Base-by-base conservation (phyloP, 1,140 invertebrate species). In the Marisa cornuarietis region DNA sequence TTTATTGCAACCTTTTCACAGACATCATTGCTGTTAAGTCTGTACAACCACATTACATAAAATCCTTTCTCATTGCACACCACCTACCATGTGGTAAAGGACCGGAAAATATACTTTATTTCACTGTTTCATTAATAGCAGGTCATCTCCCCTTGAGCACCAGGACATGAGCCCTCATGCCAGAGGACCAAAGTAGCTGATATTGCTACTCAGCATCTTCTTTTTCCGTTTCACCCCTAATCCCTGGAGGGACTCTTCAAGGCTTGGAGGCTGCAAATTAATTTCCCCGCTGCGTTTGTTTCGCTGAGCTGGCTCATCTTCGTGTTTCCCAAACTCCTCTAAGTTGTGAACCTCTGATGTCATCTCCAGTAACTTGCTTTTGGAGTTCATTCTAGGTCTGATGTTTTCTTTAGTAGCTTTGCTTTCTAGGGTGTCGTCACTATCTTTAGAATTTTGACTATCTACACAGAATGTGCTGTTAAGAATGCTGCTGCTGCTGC, bases 301-400 rank as follows among this genome's bases (percentile, higher is more conserved):
- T 49, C 62, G 49, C 22, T 52, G 65, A 3, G 18, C n/a, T 76
- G 31, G 22, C 68, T 49, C 66, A 22, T 24, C 26, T 49, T 24
- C 72, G 18, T 81, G 79, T 61, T 80, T 81, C 65, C 83, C 80
- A 79, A 85, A 85, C 42, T 85, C 83, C 20, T 83, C 83, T 62
- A 82, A 85, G 26, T 81, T 76, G 63, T 63, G 63, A 3, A 54
- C 76, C 7, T 65, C 74, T 49, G 63, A 61, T 6, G 63, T 22
- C 42, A n/a, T 68, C 1, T 24, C 51, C 2, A 65, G 31, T 65
- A 69, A 51, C 20, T 63, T 52, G 76, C 61, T 54, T 51, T 49
- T 51, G 51, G 76, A 77, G 49, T n/a, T 52, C 42, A 62, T 42
- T 6, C 0, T 26, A 49, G 76, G 49, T 54, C 65, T 77, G 61